phyloP scores from a whole-genome alignment of 2,113 vertebrate species.

The Bos taurus region DNA sequence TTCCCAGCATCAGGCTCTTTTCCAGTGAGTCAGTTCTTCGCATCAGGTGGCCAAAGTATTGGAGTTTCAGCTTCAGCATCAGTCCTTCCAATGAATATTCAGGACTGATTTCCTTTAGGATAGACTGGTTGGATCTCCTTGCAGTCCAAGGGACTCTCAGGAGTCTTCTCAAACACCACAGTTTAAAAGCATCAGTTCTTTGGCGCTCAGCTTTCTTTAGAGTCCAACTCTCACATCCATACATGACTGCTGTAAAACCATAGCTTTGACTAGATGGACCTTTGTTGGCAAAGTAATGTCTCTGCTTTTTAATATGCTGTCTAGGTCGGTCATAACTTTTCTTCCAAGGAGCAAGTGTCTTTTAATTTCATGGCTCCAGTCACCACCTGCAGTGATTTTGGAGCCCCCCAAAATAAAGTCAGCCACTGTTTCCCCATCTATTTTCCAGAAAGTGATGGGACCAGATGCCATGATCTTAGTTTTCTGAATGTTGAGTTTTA shows the following conservation, averaged over 20 bases:
- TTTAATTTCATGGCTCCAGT: not conserved
- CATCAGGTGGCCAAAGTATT: not conserved
- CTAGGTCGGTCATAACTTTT: not conserved
- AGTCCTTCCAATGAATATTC: not conserved
- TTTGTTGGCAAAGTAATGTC: not conserved
- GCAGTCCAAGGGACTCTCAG: not conserved
- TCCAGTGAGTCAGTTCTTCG: not conserved
- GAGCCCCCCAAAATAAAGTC: not conserved
- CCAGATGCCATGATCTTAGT: not conserved
- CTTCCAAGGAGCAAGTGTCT: not conserved
- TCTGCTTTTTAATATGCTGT: not conserved
- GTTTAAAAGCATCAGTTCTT: not conserved
- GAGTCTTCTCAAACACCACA: not conserved
- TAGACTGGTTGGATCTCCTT: not conserved
- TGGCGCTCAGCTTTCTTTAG: fast-evolving
- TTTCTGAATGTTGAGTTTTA: not conserved
- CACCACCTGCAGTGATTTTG: not conserved
- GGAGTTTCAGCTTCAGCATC: not conserved
- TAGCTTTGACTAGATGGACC: not conserved
- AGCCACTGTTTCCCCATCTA: not conserved
- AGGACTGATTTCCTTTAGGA: not conserved
- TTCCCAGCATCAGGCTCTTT: not conserved
- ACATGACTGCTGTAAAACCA: not conserved
- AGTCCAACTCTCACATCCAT: not conserved
- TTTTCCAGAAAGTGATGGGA: not conserved